A percentile compares a stretch with the other conserved stretches of the same genome.
Conservation (phyloP, 2,113 vertebrate species). For the Galemys pyrenaicus region DNA sequence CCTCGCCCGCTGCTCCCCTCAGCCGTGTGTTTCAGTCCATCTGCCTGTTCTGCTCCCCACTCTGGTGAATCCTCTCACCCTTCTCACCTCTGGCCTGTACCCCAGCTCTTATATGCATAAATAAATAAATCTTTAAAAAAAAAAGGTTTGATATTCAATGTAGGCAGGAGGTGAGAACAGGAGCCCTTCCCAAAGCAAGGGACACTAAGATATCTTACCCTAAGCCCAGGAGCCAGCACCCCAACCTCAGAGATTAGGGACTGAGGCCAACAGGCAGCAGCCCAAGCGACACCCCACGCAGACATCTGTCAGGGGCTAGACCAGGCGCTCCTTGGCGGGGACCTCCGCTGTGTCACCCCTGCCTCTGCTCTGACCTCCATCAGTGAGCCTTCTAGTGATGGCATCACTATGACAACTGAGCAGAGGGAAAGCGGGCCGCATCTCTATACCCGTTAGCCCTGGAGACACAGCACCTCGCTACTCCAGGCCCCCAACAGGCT, state of each 20-base stretch:
- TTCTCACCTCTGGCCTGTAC: no score
- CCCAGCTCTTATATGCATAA: no score
- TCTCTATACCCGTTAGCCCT: no score
- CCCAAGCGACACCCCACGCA: neutral
- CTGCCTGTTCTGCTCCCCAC: no score
- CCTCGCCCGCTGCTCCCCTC: no score
- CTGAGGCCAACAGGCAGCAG: neutral
- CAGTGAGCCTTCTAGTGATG: neutral
- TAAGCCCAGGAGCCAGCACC: neutral
- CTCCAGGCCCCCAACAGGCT: neutral
- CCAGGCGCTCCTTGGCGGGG: neutral
- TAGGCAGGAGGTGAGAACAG: neutral
- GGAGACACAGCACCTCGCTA: fast-evolving
- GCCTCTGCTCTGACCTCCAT: conserved; percentile 28
- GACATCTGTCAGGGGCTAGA: neutral
- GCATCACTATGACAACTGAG: neutral
- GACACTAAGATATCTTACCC: neutral
- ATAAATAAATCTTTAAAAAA: no score
- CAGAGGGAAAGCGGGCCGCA: neutral
- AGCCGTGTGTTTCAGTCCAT: no score
- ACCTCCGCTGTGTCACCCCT: neutral
- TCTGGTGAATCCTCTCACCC: no score
- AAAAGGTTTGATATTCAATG: neutral
- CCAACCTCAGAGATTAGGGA: neutral
- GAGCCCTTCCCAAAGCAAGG: neutral